Base-by-base conservation (phyloP, 2,113 vertebrate genomes). In the Dinomys branickii region DNA sequence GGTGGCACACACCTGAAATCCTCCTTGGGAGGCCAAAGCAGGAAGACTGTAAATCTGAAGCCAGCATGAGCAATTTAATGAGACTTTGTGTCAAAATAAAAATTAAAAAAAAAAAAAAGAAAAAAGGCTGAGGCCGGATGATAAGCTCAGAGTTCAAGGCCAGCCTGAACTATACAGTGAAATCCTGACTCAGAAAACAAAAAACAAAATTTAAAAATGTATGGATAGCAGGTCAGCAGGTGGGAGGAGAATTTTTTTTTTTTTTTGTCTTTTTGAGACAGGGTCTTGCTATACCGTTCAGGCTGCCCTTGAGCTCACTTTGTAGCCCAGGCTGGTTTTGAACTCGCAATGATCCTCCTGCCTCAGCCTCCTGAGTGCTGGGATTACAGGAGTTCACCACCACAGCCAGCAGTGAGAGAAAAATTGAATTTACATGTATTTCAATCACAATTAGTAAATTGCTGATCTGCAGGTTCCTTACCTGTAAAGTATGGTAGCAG, bases 401-500 rank as follows among this genome's bases (percentile, higher is more conserved):
- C n/a, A n/a, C n/a, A n/a, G n/a, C n/a, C n/a, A n/a, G n/a, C n/a
- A n/a, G 24, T 24, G 1, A 11, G 22, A 65, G 83, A 1, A 10
- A 65, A 69, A 14, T 16, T 5, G 63, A 44, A 41, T 13, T 56
- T 4, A 1, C 16, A 0, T 8, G 7, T 1, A 2, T 38, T 77
- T 67, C 20, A 4, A 20, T 69, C 47, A 47, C 35, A 38, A 4
- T 16, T 0, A 47, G 13, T 5, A 33, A 4, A 17, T 3, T 17
- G 41, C 26, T 1, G 7, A 54, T 11, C 41, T 82, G 13, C 44
- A 38, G 16, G 54, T 14, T 41, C n/a, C n/a, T 24, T 19, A 11
- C 2, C 67, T 54, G 3, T 30, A 44, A 84, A 65, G 28, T 0
- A 30, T 5, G 58, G 56, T 9, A 20, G 13, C 0, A 19, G 33